Evolutionary conservation across 2,888 invertebrate genomes (phyloP).

Genomic region (Eristalinus aeneus): DNA sequence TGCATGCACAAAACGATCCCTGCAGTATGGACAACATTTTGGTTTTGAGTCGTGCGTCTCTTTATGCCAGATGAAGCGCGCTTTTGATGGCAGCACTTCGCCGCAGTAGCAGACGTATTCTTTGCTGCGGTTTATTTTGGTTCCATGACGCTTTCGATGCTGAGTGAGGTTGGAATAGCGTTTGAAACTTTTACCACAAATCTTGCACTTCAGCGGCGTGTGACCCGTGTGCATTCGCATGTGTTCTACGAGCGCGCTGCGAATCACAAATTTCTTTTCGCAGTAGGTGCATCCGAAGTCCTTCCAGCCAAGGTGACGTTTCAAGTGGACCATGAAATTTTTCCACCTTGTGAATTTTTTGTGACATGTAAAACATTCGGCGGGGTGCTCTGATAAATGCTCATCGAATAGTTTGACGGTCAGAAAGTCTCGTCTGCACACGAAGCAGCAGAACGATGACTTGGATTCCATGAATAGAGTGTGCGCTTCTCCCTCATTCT

Average conservation of each 20-base stretch:
- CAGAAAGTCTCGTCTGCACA: slow-evolving; percentile 85
- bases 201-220: slow-evolving; percentile 89
- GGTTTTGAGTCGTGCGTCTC: slow-evolving; percentile 92
- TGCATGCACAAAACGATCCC: slow-evolving; percentile 92
- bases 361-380: slow-evolving; percentile 91
- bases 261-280: slow-evolving; percentile 90
- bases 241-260: slow-evolving; percentile 91
- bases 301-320: slow-evolving; percentile 90
- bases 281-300: slow-evolving; percentile 88
- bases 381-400: slow-evolving; percentile 89
- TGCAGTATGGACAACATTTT: slow-evolving; percentile 91
- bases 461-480: slow-evolving; percentile 77
- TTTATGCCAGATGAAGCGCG: slow-evolving; percentile 92
- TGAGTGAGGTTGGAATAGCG: slow-evolving; percentile 92
- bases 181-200: slow-evolving; percentile 90
- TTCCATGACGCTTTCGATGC: slow-evolving; percentile 90
- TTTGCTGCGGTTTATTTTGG: slow-evolving; percentile 86
- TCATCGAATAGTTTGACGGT: slow-evolving; percentile 86
- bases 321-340: slow-evolving; percentile 89
- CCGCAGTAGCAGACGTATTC: slow-evolving; percentile 91
- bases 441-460: slow-evolving; percentile 82
- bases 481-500: slow-evolving; percentile 77
- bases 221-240: slow-evolving; percentile 91
- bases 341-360: slow-evolving; percentile 88
- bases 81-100: slow-evolving; percentile 90